Percentiles rank a stretch among this genome's conserved stretches.
Evolutionary conservation across 92 coral and sea anemone species (phyloP).

Genomic region (Bergia sp.): DNA sequence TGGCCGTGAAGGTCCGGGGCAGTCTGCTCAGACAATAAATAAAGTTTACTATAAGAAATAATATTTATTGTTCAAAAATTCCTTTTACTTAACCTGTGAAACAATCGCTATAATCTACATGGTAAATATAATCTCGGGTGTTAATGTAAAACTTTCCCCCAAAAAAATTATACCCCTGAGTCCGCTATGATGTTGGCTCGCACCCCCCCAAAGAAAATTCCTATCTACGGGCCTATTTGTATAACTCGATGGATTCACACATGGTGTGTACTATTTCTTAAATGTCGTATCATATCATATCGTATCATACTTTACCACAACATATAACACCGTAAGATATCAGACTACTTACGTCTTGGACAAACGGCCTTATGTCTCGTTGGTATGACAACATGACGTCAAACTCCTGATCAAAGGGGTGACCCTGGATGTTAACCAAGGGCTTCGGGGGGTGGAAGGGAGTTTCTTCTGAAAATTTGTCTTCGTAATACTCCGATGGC

Average conservation of each 20-base stretch:
- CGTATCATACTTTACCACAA: neutral
- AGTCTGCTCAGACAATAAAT: no score
- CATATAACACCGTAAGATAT: neutral
- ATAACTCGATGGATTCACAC: no score
- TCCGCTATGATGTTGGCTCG: no score
- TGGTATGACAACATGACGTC: slow-evolving; percentile 43
- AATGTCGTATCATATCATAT: neutral
- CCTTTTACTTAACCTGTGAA: no score
- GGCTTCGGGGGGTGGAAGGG: slow-evolving; percentile 25
- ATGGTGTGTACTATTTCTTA: neutral
- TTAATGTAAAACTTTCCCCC: no score
- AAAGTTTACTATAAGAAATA: no score
- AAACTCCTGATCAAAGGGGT: slow-evolving; percentile 32
- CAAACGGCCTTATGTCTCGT: slow-evolving; percentile 37
- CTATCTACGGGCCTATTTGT: neutral
- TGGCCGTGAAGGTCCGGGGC: no score
- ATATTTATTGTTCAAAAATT: no score
- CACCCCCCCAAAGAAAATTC: no score
- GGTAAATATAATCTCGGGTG: no score
- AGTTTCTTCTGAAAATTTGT: neutral
- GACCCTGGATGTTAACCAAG: slow-evolving; percentile 23
- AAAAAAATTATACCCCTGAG: no score
- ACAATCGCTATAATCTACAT: no score
- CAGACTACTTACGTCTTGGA: slow-evolving; percentile 34
- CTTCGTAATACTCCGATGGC: neutral